Evolutionary conservation across 2,888 invertebrate species (phyloP), one percentile per base, ranked within the genome.

Genomic region (Coleophora deauratella): DNA sequence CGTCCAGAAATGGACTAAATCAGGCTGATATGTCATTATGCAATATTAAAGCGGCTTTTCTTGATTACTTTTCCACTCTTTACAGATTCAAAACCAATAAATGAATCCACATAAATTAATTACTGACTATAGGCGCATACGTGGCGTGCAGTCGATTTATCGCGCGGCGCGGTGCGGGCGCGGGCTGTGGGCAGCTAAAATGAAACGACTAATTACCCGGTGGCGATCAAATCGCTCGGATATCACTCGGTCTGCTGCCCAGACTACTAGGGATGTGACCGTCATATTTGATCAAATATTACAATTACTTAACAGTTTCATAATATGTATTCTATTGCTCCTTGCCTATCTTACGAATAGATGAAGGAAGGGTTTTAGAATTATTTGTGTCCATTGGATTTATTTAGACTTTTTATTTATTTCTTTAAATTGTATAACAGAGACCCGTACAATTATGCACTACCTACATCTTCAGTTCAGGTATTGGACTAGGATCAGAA

Each of bases 171-270:
- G 59, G 61, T 21, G n/a, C n/a, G n/a, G 21, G 21, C 21, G 21
- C 6, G 3, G 21, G 21, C n/a, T n/a, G n/a, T 59, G 60, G 59
- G 61, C 66, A 62, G 65, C 67, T 74, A 72, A 72, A 80, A 76
- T 66, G 78, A 77, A 75, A 74, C 76, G 72, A 68, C 73, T 82
- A 81, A 81, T 84, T 79, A 74, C 69, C 54, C 58, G 52, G 51
- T 54, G 62, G 55, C 66, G 81, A 82, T 82, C 78, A 40, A 51
- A 81, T 81, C 82, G 58, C 54, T 54, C 54, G 45, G 27, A 27
- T 35, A 36, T 44, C 36, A 41, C 45, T 12, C 37, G 31, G 39
- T 37, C 37, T 28, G 38, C 40, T 47, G 37, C 35, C 34, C 35
- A 38, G 32, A 45, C 45, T 39, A 33, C 36, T 35, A 21, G 21